phyloP scores from a whole-genome alignment of 1,140 invertebrate genomes.

The Teleogryllus occipitalis region DNA sequence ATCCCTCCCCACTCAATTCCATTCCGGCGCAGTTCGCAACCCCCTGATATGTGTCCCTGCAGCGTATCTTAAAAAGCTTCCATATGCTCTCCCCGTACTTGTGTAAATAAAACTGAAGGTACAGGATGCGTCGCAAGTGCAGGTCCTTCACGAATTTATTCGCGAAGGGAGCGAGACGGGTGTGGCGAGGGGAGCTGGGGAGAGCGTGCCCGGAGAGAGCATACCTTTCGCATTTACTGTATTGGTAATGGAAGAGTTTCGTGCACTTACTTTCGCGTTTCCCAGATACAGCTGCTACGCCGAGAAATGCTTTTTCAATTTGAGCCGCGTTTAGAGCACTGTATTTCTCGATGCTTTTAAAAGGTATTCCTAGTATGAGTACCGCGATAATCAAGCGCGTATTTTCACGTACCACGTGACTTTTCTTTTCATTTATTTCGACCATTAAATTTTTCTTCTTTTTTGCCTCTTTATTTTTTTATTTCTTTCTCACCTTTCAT shows the following conservation, averaged over 20 bases:
- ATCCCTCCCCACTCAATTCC: not conserved
- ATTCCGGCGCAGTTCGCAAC: not conserved
- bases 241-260: slow-evolving; percentile 4
- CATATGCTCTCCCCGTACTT: not conserved
- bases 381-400: not conserved
- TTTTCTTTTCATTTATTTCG: not conserved
- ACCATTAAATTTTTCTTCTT: not conserved
- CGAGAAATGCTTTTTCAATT: slow-evolving; percentile 5
- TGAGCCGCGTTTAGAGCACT: not conserved
- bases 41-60: not conserved
- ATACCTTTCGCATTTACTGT: not conserved
- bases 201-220: too few relatives aligned
- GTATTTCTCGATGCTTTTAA: not conserved
- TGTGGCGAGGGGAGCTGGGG: not conserved
- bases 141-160: not conserved
- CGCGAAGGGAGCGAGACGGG: not conserved
- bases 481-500: not conserved
- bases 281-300: too few relatives aligned
- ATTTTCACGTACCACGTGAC: not conserved
- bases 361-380: not conserved
- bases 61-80: not conserved
- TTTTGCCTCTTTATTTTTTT: not conserved
- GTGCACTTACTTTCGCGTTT: slow-evolving; percentile 3
- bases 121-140: not conserved
- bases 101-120: slow-evolving; percentile 5